These are phyloP conservation scores for Parauchenoglanis punctatus DNA, from an alignment of 2,797 vertebrate genomes.

Conservation along the genomic window DNA sequence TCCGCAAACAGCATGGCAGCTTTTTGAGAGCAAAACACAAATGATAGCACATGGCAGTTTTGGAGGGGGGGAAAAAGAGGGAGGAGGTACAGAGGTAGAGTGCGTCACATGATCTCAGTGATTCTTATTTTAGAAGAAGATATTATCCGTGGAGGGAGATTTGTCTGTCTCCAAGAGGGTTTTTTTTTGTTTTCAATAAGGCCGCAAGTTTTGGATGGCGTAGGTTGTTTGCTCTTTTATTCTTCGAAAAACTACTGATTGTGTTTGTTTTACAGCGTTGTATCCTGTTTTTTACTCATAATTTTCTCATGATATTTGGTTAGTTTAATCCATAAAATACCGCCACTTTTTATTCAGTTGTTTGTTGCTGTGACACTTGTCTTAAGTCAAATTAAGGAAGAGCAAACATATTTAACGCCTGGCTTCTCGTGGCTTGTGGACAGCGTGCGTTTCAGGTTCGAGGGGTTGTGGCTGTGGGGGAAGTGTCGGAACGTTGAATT, in stretches of 20 bases:
- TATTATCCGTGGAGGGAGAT: conserved; percentile 37
- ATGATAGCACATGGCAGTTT: conserved; percentile 85
- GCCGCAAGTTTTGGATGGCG: not conserved
- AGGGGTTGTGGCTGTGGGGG: conserved; percentile 60
- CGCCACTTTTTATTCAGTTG: not conserved
- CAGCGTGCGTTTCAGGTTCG: conserved; percentile 31
- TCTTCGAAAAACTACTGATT: conserved; percentile 52
- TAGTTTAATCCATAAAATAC: not conserved
- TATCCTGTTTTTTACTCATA: not conserved
- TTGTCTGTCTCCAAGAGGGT: conserved; percentile 2
- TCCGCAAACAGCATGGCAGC: conserved; percentile 75
- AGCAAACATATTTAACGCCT: not conserved
- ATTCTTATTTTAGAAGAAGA: conserved; percentile 77
- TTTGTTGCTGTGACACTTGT: not conserved
- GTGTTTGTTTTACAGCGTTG: not conserved
- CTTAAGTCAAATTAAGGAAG: conserved; percentile 17
- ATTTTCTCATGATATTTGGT: not conserved
- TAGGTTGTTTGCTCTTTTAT: conserved; percentile 50
- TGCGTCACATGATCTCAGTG: conserved; percentile 88
- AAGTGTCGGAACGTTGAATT: conserved; percentile 82
- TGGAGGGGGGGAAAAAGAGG: conserved; percentile 65
- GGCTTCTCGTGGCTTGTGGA: conserved; percentile 17
- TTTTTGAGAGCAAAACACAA: conserved; percentile 90
- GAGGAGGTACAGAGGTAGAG: conserved; percentile 69
- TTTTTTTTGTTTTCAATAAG: not conserved